Conservation (phyloP, 64 coral and sea anemone species). For the Porites australiensis region DNA sequence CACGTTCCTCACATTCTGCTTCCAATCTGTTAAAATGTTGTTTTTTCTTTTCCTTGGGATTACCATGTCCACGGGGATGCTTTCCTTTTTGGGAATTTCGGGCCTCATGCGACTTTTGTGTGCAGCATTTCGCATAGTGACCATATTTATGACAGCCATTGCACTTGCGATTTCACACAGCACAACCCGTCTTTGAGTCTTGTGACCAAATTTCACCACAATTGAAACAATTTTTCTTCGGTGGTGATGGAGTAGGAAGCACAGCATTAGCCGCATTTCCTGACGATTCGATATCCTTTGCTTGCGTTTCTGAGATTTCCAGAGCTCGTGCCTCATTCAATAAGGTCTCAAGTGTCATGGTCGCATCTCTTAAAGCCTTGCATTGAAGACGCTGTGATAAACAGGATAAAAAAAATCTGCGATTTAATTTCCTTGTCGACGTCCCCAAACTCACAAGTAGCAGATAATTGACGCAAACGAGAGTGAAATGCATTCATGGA, state of each 20-base stretch:
- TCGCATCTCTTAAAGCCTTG: conserved; percentile 58
- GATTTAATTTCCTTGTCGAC: conserved; percentile 61
- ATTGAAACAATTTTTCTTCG: background rate
- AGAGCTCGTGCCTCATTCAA: conserved; percentile 60
- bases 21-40: background rate
- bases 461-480: conserved; percentile 53
- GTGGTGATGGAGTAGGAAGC: background rate
- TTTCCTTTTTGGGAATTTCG: background rate
- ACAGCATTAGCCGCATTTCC: conserved; percentile 46
- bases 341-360: conserved; percentile 50
- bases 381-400: conserved; percentile 52
- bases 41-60: background rate
- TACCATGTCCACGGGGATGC: background rate
- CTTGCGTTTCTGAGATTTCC: conserved; percentile 62
- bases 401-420: conserved; percentile 55
- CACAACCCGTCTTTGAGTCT: background rate
- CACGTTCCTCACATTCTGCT: background rate
- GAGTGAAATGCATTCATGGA: conserved; percentile 67
- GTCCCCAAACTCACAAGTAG: conserved; percentile 63
- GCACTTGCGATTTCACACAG: background rate
- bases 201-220: conserved; percentile 33
- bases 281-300: conserved; percentile 51
- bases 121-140: background rate
- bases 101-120: no score
- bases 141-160: conserved; percentile 21